Base-by-base conservation (phyloP, 2,888 invertebrate species). In the Archips xylosteana region DNA sequence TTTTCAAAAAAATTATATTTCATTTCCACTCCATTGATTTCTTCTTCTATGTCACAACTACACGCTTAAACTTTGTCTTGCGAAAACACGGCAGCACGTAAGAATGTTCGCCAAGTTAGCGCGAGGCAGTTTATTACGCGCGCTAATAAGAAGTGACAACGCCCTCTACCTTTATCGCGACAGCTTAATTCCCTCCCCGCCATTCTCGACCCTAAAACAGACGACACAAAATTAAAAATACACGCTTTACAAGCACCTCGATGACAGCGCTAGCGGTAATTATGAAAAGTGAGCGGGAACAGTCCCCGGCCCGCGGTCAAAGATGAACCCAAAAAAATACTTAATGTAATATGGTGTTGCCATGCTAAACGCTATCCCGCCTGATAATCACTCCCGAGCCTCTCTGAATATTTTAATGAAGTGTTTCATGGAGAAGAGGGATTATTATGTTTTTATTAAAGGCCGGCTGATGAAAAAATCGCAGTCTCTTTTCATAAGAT, bases 341-440 rank as follows among this genome's bases (percentile, higher is more conserved):
- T 89, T 87, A 89, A 87, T 88, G 86, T 87, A 89, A 89, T 89
- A 88, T 87, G 86, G 85, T 88, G 89, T 88, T 88, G 86, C 87
- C 84, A 73, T 75, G 79, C 78, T 87, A 83, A 87, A 89, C 88
- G 89, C 81, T 91, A 91, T 92, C 89, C 83, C 81, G 79, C 83
- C 84, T 85, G 89, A 89, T 92, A 92, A 92, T 92, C 90, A 86
- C 87, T 81, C 82, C 80, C 83, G 83, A 89, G 90, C 89, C 89
- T 85, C 89, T 87, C 85, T 85, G 87, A 89, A 87, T 81, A 83
- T 87, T 88, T 88, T 92, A 92, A 92, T 91, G 90, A 92, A 92
- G 90, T 89, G 88, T 87, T 87, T 84, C 85, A 81, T 82, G 78
- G 81, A 78, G 80, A 82, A 81, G 85, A 86, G 85, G 85, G 88